Percentiles rank a stretch among this genome's conserved stretches.
These are phyloP conservation scores for Ormyrus rosae DNA, from an alignment of 2,888 invertebrate species.

Conservation along the genomic window DNA sequence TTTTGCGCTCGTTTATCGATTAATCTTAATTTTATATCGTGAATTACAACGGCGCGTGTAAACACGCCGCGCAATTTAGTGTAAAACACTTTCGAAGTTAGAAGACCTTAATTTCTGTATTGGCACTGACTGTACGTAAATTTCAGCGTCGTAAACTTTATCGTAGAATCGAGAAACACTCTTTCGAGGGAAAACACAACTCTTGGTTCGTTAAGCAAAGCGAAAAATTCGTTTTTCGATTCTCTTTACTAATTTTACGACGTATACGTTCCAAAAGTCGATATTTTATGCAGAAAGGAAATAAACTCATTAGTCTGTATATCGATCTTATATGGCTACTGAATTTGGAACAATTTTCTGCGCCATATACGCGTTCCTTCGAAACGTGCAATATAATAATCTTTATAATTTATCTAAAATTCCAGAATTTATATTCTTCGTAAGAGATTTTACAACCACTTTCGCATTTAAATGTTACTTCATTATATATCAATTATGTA, in stretches of 20 bases:
- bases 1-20: not conserved
- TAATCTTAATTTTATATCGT: not conserved
- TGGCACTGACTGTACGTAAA: conserved; percentile 39
- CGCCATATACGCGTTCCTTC: conserved; percentile 31
- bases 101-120: conserved; percentile 34
- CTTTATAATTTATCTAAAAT: conserved; percentile 30
- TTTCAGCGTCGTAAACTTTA: not conserved
- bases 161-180: no score
- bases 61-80: not conserved
- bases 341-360: conserved; percentile 38
- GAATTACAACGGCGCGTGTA: not conserved
- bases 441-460: conserved; percentile 33
- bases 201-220: no score
- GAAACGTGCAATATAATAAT: conserved; percentile 44
- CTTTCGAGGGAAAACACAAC: no score
- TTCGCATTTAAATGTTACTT: conserved; percentile 27
- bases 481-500: conserved; percentile 33
- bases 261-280: not conserved
- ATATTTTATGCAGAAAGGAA: conserved; percentile 10
- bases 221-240: conserved; percentile 8
- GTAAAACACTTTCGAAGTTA: conserved; percentile 28
- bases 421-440: conserved; percentile 19
- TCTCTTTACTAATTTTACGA: not conserved
- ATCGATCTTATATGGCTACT: conserved; percentile 12
- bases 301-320: conserved; percentile 11